Base-by-base conservation (phyloP, 2,113 vertebrate species). In the Thamnophis sirtalis region DNA sequence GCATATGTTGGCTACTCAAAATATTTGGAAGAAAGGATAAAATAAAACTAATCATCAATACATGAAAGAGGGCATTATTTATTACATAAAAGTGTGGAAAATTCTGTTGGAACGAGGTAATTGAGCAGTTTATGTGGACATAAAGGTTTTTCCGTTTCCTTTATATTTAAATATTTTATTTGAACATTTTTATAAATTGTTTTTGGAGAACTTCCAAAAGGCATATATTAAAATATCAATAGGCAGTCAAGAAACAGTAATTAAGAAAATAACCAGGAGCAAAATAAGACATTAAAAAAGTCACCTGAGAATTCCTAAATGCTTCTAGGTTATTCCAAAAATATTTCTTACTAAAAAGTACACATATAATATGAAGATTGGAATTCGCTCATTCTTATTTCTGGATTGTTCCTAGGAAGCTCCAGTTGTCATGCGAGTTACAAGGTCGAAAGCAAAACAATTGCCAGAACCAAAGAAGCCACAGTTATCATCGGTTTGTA, bases 381-480 rank as follows among this genome's bases (percentile, higher is more conserved):
- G 15, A 84, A 86, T 8, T 0, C 26, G 1, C 86, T 96, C n/a
- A 95, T 55, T 92, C 33, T 93, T 53, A 88, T 93, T 68, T 56
- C 56, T 91, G 92, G 94, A n/a, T 17, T 95, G 8, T 92, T 96
- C 93, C 43, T 88, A 98, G 98, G 90, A 80, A 92, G 10, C 95
- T 6, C 84, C 91, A 91, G 92, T 93, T 93, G 28, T 91, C 94
- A 93, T 90, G 26, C 96, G 96, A 86, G 95, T 98, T 63, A 98
- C 98, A 86, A 97, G 97, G 55, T 97, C 97, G n/a, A 97, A 96
- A 91, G 87, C 96, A 87, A 98, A 92, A 0, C 97, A 97, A 63
- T 84, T 95, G 91, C 96, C 96, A 58, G 97, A 96, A 80, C 58
- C 10, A 28, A 86, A 86, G 17, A 91, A 86, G 58, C 2, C 94